Evolutionary conservation across 2,888 invertebrate genomes (phyloP).

Genomic region (Ectropis crepuscularia): DNA sequence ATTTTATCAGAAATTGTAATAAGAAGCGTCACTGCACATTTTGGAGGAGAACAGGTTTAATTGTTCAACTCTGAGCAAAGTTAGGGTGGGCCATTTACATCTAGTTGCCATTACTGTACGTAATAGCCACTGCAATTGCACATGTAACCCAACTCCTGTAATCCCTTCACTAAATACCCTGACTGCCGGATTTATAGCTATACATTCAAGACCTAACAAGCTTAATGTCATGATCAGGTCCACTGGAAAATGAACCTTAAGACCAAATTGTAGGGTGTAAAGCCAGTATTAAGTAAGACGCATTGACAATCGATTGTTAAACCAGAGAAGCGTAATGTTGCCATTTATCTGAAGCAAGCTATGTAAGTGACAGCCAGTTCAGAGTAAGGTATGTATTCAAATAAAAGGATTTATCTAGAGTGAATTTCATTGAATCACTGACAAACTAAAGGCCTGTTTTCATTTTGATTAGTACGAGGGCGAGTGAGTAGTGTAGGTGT

Average conservation of each 20-base stretch:
- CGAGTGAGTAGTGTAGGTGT: too few species aligned
- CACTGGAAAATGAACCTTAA: slow-evolving; percentile 12
- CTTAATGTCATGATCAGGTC: slow-evolving; percentile 1
- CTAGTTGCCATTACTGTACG: background rate
- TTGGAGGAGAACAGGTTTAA: too few species aligned
- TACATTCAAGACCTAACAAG: slow-evolving; percentile 6
- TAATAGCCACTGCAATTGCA: background rate
- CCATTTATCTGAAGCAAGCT: slow-evolving; percentile 21
- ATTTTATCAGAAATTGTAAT: too few species aligned
- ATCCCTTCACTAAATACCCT: slow-evolving; percentile 1
- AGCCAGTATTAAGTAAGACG: background rate
- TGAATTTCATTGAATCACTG: background rate
- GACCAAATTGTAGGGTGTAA: background rate
- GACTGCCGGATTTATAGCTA: slow-evolving; percentile 8
- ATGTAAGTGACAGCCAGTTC: slow-evolving; percentile 4
- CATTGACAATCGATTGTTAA: slow-evolving; percentile 25
- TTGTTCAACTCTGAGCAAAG: too few species aligned
- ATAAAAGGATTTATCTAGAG: too few species aligned
- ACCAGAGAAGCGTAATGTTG: slow-evolving; percentile 24
- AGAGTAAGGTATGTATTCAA: background rate
- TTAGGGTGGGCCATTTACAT: too few species aligned
- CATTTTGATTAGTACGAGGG: too few species aligned
- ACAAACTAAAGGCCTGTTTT: too few species aligned
- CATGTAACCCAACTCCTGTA: background rate
- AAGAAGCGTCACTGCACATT: too few species aligned